phyloP scores from a whole-genome alignment of 2,797 vertebrate species.

The Myoxocephalus aenaeus region DNA sequence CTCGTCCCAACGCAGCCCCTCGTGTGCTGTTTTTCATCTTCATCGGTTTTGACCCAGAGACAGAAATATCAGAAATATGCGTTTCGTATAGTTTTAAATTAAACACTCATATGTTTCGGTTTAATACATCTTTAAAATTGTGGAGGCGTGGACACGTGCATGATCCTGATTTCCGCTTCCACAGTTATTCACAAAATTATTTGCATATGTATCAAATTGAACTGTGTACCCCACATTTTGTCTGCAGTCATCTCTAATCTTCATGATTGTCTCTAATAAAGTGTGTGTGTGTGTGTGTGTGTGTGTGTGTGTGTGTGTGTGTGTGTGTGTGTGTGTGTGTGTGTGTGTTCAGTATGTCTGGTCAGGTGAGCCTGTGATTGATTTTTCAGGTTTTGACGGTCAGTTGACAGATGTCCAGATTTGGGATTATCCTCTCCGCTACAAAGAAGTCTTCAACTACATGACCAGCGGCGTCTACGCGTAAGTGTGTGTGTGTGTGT shows the following conservation, averaged over 20 bases:
- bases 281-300: too few relatives aligned
- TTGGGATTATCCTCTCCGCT: conserved; percentile 69
- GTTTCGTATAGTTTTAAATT: too few relatives aligned
- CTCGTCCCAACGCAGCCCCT: too few relatives aligned
- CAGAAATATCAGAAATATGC: background rate
- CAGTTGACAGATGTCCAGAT: conserved; percentile 74
- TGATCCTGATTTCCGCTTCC: background rate
- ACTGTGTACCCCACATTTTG: too few relatives aligned
- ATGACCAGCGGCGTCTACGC: conserved; percentile 33
- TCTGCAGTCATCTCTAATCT: background rate
- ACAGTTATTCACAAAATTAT: background rate
- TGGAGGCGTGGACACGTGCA: too few relatives aligned
- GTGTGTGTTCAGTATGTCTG: conserved; percentile 54
- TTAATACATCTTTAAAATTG: too few relatives aligned
- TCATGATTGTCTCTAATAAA: conserved; percentile 2
- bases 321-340: conserved; percentile 44
- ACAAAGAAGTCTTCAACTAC: conserved; percentile 52
- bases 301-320: conserved; percentile 19
- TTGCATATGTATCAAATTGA: background rate
- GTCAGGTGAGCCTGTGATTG: conserved; percentile 53
- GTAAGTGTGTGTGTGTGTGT: conserved; percentile 38
- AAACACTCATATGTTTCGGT: too few relatives aligned
- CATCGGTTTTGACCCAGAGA: background rate
- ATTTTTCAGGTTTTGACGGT: conserved; percentile 53
- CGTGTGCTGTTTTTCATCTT: background rate